Conservation (phyloP, 2,797 vertebrate species). For the Typhlichthys eigenmanni region DNA sequence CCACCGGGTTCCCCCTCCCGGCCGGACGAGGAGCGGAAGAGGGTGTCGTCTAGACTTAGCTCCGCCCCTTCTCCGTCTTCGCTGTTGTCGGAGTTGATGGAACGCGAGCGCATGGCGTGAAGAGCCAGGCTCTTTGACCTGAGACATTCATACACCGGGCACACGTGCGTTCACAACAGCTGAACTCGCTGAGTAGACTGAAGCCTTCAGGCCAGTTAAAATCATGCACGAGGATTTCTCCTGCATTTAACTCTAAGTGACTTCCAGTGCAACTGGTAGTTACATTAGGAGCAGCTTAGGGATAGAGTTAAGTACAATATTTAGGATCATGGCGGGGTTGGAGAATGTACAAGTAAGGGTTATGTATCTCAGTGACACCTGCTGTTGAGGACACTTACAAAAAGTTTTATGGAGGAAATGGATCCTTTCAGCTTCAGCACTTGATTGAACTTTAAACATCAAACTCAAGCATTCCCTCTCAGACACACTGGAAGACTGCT, state of each 20-base stretch:
- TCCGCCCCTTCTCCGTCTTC: constrained; percentile 72
- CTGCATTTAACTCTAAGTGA: too few species aligned
- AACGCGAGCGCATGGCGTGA: constrained; percentile 73
- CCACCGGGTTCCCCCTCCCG: constrained; percentile 32
- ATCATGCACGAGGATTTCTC: background rate
- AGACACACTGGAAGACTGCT: too few species aligned
- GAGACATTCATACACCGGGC: constrained; percentile 12
- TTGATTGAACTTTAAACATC: too few species aligned
- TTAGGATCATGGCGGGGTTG: too few species aligned
- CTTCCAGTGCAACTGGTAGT: too few species aligned
- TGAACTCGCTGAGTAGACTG: background rate
- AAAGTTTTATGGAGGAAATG: too few species aligned
- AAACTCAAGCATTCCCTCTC: too few species aligned
- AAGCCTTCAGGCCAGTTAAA: background rate
- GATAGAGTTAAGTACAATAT: background rate
- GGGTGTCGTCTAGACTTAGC: constrained; percentile 62
- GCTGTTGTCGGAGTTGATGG: constrained; percentile 70
- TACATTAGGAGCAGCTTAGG: background rate
- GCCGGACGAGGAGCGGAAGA: constrained; percentile 64
- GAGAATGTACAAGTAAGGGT: too few species aligned
- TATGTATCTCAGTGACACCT: too few species aligned
- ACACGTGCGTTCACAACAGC: background rate
- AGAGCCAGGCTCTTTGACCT: constrained; percentile 92
- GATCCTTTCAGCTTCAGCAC: too few species aligned
- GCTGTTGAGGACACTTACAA: too few species aligned